phyloP scores from a whole-genome alignment of 2,797 vertebrate genomes.

The Sphenopsis melanotis region DNA sequence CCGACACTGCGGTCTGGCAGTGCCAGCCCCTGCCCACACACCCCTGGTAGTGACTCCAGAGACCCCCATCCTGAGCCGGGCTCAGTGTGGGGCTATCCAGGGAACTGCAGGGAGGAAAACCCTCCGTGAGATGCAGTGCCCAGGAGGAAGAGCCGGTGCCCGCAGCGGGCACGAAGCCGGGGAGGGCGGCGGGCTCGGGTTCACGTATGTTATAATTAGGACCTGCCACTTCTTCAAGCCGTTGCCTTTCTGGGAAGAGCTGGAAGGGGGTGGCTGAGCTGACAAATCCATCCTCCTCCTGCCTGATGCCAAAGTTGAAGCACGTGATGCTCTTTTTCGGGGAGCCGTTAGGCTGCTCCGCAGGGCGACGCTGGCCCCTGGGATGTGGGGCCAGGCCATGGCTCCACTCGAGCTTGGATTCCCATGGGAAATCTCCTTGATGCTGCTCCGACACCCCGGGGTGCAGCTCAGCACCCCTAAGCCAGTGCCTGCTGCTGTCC shows the following conservation, averaged over 20 bases:
- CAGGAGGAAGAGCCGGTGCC: neutral
- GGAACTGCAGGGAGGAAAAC: neutral
- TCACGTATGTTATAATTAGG: slow-evolving; percentile 27
- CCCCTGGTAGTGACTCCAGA: neutral
- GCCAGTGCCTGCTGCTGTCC: neutral
- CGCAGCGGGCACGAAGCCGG: neutral
- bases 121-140: neutral
- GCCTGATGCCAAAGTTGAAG: slow-evolving; percentile 54
- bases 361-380: neutral
- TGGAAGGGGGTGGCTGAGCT: slow-evolving; percentile 61
- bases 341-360: neutral
- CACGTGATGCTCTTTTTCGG: slow-evolving; percentile 24
- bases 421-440: neutral
- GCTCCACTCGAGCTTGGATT: neutral
- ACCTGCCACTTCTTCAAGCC: slow-evolving; percentile 43
- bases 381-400: fast-evolving
- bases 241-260: slow-evolving; percentile 54
- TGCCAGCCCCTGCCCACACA: neutral
- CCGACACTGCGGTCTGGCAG: neutral
- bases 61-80: neutral
- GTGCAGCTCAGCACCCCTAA: neutral
- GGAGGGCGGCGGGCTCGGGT: neutral
- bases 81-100: neutral
- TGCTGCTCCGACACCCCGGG: fast-evolving
- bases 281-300: slow-evolving; percentile 59